Percentiles rank a stretch among this genome's conserved stretches.
Evolutionary conservation across 2,888 invertebrate genomes (phyloP).

Genomic region (Atherix ibis): DNA sequence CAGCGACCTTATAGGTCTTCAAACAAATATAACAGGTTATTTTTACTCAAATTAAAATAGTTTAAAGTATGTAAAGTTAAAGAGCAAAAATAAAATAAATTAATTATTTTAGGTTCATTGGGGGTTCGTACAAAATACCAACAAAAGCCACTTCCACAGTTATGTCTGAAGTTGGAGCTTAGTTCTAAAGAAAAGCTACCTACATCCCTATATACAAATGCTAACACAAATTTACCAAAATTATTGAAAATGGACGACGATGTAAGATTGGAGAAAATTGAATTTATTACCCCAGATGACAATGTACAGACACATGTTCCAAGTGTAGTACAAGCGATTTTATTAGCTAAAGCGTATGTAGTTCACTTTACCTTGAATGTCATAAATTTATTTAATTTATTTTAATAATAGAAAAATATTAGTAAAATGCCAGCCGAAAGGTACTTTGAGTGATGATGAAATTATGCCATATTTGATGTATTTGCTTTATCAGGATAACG

Average conservation of each 20-base stretch:
- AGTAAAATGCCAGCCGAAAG: slow-evolving; percentile 56
- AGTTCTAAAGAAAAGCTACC: slow-evolving; percentile 26
- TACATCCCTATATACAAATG: slow-evolving; percentile 36
- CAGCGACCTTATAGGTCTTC: slow-evolving; percentile 45
- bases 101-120: slow-evolving; percentile 37
- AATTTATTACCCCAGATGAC: slow-evolving; percentile 46
- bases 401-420: too few species aligned
- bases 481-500: slow-evolving; percentile 45
- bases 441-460: slow-evolving; percentile 68
- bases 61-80: too few species aligned
- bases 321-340: slow-evolving; percentile 59
- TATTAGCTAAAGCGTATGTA: slow-evolving; percentile 60
- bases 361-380: too few species aligned
- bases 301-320: slow-evolving; percentile 37
- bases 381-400: slow-evolving; percentile 5
- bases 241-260: slow-evolving; percentile 72
- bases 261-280: slow-evolving; percentile 61
- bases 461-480: slow-evolving; percentile 58
- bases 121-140: slow-evolving; percentile 88
- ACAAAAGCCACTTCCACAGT: slow-evolving; percentile 62
- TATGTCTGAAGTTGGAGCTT: slow-evolving; percentile 52
- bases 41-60: background rate
- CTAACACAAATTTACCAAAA: slow-evolving; percentile 38
- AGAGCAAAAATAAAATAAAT: too few species aligned
- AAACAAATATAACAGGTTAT: slow-evolving; percentile 51